phyloP scores from a whole-genome alignment of 2,113 vertebrate species.

The Pogonocichla stellata region DNA sequence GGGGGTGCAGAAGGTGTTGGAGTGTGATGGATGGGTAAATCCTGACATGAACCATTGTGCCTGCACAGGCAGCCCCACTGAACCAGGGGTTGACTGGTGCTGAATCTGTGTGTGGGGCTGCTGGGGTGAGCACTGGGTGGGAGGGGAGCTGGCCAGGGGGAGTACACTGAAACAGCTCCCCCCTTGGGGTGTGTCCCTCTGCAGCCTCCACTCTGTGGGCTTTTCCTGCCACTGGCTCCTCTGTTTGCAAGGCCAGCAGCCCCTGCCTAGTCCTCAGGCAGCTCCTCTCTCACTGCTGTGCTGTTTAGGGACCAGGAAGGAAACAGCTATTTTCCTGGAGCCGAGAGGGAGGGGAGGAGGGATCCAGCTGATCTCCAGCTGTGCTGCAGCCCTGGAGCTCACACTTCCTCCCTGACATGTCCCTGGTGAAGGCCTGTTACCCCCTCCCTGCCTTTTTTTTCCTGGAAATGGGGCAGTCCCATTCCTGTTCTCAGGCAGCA shows the following conservation, averaged over 20 bases:
- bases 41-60: neutral
- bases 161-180: neutral
- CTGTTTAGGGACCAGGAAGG: slow-evolving; percentile 18
- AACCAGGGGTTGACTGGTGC: neutral
- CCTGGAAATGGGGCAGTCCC: neutral
- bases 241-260: neutral
- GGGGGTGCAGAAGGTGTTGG: neutral
- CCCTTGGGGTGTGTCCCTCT: neutral
- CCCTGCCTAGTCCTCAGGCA: neutral
- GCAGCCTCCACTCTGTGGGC: neutral
- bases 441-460: neutral
- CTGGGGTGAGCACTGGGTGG: neutral
- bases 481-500: neutral
- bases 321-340: slow-evolving; percentile 26
- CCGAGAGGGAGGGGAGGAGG: neutral
- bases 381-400: neutral
- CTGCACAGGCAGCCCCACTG: neutral
- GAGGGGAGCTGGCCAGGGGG: fast-evolving
- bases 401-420: neutral
- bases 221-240: neutral
- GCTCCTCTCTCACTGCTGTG: neutral
- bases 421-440: neutral
- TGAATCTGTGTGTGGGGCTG: neutral
- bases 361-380: slow-evolving; percentile 39
- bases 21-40: neutral